Base-by-base conservation (phyloP, 37 sponge, comb jelly and placozoan species). In the Beroe forskalii region DNA sequence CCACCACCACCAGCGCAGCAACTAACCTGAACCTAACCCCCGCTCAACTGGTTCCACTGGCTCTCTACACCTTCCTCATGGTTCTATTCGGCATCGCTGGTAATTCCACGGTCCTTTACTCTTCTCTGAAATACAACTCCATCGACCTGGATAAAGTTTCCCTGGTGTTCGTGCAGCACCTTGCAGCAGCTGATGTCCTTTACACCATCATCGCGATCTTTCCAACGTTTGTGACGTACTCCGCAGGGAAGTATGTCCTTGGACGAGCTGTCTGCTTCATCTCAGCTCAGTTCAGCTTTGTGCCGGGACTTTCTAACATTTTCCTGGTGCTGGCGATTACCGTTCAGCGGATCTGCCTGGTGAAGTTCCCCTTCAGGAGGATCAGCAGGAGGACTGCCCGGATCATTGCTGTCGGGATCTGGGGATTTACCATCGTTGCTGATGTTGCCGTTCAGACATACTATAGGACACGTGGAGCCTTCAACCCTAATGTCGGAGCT, bases 21-120 rank as follows among this genome's bases (percentile, higher is more conserved):
- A 22, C 4, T 23, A 30, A 64, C 25, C 25, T 22, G 25, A 22
- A 8, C 25, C 14, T 64, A 8, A 64, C 66, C 31, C 66, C 17
- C 66, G 31, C 66, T 22, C 66, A 64, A 22, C 30, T 64, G 31
- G 66, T 64, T 4, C 66, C 66, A n/a, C 66, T 64, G 4, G 66
- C 40, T 33, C 6, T 72, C 40, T 72, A 23, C 76, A 20, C 40
- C 14, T 37, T 72, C 76, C 22, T 72, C 39, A 72, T 37, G 40
- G 27, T 38, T 12, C 23, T 33, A 32, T 37, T 28, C 40, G 76
- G 76, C 22, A 38, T 72, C 23, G 2, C 30, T 4, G 76, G 76
- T 3, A 72, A 72, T 27, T 32, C 40, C 27, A 72, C 40, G 6
- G 76, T 72, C 76, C 76, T 72, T 8, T 72, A 72, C 76, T 72